A percentile compares a stretch with the other conserved stretches of the same genome.
These are phyloP conservation scores for Ceramica pisi DNA, from an alignment of 2,888 invertebrate genomes.

Conservation along the genomic window DNA sequence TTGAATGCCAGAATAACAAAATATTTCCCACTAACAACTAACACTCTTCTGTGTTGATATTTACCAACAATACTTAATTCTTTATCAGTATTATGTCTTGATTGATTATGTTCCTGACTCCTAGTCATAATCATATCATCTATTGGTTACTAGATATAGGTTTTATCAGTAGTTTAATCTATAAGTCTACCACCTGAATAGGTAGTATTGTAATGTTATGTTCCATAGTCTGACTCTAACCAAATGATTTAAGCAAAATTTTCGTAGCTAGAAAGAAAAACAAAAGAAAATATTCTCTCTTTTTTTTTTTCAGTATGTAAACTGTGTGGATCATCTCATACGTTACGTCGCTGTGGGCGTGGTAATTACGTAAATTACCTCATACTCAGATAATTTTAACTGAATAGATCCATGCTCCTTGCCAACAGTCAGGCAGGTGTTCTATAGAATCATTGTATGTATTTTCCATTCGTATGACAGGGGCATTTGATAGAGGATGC, in stretches of 20 bases:
- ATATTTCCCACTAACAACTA: slow-evolving; percentile 46
- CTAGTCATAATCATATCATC: slow-evolving; percentile 1
- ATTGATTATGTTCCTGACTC: slow-evolving; percentile 38
- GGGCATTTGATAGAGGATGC: slow-evolving; percentile 56
- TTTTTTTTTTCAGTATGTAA: slow-evolving; percentile 9
- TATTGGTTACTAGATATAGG: slow-evolving; percentile 22
- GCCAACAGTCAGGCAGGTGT: slow-evolving; percentile 21
- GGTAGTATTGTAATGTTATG: neutral
- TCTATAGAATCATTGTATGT: slow-evolving; percentile 15
- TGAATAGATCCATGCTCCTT: slow-evolving; percentile 33
- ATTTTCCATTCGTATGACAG: slow-evolving; percentile 20
- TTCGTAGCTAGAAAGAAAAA: neutral
- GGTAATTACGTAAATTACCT: slow-evolving; percentile 56
- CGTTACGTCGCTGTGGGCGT: slow-evolving; percentile 38
- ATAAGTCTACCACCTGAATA: neutral
- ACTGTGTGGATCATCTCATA: neutral
- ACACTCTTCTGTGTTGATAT: slow-evolving; percentile 52
- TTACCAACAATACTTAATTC: slow-evolving; percentile 57
- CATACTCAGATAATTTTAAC: slow-evolving; percentile 44
- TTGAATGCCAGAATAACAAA: slow-evolving; percentile 53
- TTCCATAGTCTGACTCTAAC: neutral
- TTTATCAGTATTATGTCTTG: slow-evolving; percentile 42
- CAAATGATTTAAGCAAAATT: neutral
- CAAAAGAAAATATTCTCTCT: neutral
- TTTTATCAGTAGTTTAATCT: slow-evolving; percentile 16